A percentile compares a stretch with the other conserved stretches of the same genome.
These are phyloP conservation scores for Apogon talboti DNA, from an alignment of 2,797 vertebrate species.

Conservation along the genomic window DNA sequence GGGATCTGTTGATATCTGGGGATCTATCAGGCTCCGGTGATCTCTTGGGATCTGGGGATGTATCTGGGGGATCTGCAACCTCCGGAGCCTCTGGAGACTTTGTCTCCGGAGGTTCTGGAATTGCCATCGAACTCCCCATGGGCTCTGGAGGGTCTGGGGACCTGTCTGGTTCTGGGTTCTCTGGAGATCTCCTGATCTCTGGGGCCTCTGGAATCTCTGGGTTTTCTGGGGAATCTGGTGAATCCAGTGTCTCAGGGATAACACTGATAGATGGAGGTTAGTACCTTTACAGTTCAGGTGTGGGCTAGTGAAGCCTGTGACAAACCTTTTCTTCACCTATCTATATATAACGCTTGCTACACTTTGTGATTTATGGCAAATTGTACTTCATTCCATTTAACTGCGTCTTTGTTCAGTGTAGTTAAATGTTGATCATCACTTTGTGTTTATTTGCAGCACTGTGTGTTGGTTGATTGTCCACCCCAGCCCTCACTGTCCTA, in stretches of 20 bases:
- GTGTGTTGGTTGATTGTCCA: slow-evolving; percentile 50
- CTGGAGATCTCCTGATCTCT: slow-evolving; percentile 68
- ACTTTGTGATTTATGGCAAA: slow-evolving; percentile 44
- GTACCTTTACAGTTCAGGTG: slow-evolving; percentile 65
- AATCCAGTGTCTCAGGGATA: slow-evolving; percentile 70
- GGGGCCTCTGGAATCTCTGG: slow-evolving; percentile 73
- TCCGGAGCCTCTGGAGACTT: slow-evolving; percentile 53
- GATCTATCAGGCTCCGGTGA: slow-evolving; percentile 36
- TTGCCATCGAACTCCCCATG: slow-evolving; percentile 57
- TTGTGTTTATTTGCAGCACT: neutral
- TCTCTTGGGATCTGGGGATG: slow-evolving; percentile 34
- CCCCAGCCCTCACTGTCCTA: slow-evolving; percentile 59
- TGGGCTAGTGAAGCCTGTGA: slow-evolving; percentile 9
- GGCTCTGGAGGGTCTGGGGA: slow-evolving; percentile 76
- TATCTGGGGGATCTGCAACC: slow-evolving; percentile 49
- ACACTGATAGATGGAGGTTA: slow-evolving; percentile 82
- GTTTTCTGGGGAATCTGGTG: slow-evolving; percentile 70
- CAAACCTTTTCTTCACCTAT: slow-evolving; percentile 15
- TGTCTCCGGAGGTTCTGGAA: slow-evolving; percentile 58
- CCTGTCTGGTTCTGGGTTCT: slow-evolving; percentile 73
- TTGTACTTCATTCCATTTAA: slow-evolving; percentile 70
- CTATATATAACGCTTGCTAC: slow-evolving; percentile 5
- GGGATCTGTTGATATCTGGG: slow-evolving; percentile 38
- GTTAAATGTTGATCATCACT: slow-evolving; percentile 69
- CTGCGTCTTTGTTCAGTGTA: slow-evolving; percentile 54